Percentiles rank a stretch among this genome's conserved stretches.
These are phyloP conservation scores for Henricia sp. DNA, from an alignment of 53 echinoderm and acorn worm species.

Conservation along the genomic window DNA sequence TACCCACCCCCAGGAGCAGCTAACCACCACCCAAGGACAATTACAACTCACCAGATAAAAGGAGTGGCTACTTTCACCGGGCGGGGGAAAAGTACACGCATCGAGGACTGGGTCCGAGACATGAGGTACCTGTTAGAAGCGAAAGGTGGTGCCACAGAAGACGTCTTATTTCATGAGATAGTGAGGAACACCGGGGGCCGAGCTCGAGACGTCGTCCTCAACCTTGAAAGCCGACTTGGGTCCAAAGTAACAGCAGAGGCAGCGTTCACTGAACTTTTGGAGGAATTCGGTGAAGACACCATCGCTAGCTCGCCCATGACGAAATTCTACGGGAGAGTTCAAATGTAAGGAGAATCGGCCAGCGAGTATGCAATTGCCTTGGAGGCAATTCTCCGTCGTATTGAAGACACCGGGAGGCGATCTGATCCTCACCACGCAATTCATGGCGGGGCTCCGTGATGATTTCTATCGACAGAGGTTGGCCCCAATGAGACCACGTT, in stretches of 20 bases:
- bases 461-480: background rate
- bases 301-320: background rate
- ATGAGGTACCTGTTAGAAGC: conserved; percentile 29
- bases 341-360: conserved; percentile 12
- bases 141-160: background rate
- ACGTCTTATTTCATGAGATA: conserved; percentile 1
- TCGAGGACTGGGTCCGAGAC: conserved; percentile 43
- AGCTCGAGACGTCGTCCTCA: conserved; percentile 44
- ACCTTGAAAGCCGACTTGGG: background rate
- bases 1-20: background rate
- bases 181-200: conserved; percentile 17
- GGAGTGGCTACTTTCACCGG: conserved; percentile 42
- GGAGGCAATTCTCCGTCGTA: conserved; percentile 8
- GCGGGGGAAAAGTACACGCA: background rate
- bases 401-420: background rate
- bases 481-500: conserved; percentile 22
- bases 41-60: conserved; percentile 43
- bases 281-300: conserved; percentile 2
- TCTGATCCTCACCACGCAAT: background rate
- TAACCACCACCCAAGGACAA: background rate
- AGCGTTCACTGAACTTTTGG: conserved; percentile 7
- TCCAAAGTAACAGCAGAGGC: background rate
- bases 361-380: conserved; percentile 29
- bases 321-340: conserved; percentile 3
- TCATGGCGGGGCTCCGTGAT: conserved; percentile 20